Percentiles rank a stretch among this genome's conserved stretches.
Evolutionary conservation across 2,113 vertebrate species (phyloP).

Genomic region (Thoracochromis brauschi): DNA sequence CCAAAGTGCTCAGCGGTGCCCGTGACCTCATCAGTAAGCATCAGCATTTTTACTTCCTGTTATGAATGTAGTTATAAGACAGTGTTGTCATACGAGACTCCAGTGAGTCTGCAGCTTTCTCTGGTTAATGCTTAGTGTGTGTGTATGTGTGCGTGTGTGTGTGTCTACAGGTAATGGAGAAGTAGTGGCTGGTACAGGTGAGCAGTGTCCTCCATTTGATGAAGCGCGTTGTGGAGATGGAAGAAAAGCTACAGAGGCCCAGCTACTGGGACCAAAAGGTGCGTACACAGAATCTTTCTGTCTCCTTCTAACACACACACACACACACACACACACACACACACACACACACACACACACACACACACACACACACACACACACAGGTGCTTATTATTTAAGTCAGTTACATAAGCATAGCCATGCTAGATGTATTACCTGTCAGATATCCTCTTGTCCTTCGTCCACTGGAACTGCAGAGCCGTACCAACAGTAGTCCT

Average conservation of each 20-base stretch:
- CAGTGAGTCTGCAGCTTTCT: background rate
- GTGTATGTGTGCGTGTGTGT: background rate
- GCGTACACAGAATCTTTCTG: background rate
- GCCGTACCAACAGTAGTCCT: background rate
- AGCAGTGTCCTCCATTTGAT: constrained; percentile 94
- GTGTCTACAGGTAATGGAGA: constrained; percentile 75
- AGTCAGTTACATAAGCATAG: background rate
- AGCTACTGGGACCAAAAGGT: constrained; percentile 98
- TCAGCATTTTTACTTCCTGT: background rate
- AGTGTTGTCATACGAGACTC: background rate
- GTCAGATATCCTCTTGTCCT: background rate
- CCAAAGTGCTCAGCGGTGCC: constrained; percentile 82
- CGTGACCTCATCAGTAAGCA: constrained; percentile 83
- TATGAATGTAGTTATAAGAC: background rate
- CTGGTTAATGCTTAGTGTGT: background rate
- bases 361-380: background rate
- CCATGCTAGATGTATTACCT: background rate
- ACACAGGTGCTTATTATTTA: background rate
- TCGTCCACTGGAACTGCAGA: background rate
- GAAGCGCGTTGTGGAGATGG: constrained; percentile 95
- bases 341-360: background rate
- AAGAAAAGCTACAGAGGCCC: constrained; percentile 91
- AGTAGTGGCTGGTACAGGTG: constrained; percentile 89
- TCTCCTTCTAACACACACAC: background rate
- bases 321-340: background rate